These are phyloP conservation scores for Sceloporus undulatus DNA, from an alignment of 2,113 vertebrate species.

Conservation along the genomic window DNA sequence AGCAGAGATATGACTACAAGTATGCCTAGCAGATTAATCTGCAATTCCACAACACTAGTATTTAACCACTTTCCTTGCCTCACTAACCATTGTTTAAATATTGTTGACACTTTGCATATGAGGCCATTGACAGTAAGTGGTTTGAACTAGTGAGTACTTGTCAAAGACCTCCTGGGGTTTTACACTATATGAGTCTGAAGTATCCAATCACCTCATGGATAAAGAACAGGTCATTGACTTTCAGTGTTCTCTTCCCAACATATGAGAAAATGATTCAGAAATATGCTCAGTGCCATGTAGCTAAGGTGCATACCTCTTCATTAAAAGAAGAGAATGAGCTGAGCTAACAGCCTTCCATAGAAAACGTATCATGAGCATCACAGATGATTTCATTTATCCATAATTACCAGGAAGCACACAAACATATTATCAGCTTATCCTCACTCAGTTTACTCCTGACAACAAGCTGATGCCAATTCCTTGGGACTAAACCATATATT, in stretches of 20 bases:
- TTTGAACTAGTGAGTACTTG: conserved; percentile 66
- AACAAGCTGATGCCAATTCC: background rate
- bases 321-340: conserved; percentile 45
- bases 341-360: background rate
- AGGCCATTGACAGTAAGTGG: conserved; percentile 62
- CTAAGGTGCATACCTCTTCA: background rate
- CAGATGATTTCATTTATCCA: conserved; percentile 57
- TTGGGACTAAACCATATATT: background rate
- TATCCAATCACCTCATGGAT: conserved; percentile 66
- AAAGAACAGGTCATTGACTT: conserved; percentile 57
- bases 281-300: conserved; percentile 7
- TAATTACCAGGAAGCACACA: background rate
- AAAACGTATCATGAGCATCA: conserved; percentile 48
- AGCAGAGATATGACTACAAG: conserved; percentile 45
- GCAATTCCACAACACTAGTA: conserved; percentile 48
- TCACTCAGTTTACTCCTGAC: too few species aligned
- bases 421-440: too few species aligned
- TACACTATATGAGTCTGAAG: conserved; percentile 45
- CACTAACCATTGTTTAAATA: conserved; percentile 67
- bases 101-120: conserved; percentile 62
- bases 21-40: conserved; percentile 45
- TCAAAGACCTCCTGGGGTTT: conserved; percentile 69
- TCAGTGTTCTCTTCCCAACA: conserved; percentile 49
- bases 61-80: conserved; percentile 65
- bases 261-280: conserved; percentile 17